phyloP scores from a whole-genome alignment of 2,113 vertebrate species.

The Heloderma charlesbogerti region DNA sequence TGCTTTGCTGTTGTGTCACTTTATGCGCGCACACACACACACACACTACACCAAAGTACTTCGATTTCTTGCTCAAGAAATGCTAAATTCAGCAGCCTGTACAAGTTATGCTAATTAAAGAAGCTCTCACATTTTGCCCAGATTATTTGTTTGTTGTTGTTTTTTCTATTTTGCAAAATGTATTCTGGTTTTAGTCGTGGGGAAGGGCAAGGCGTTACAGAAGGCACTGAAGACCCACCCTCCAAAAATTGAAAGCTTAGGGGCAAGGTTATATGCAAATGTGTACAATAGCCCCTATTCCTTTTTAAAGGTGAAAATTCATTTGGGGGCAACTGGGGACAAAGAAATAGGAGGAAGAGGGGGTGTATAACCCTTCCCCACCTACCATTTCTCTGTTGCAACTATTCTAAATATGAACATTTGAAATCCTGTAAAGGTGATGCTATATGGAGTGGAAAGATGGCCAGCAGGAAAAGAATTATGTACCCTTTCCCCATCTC shows the following conservation, averaged over 20 bases:
- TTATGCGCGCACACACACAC: too few relatives aligned
- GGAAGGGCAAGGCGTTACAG: neutral
- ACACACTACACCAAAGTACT: neutral
- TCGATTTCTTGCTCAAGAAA: neutral
- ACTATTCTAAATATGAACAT: neutral
- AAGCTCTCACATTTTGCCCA: neutral
- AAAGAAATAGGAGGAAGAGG: too few relatives aligned
- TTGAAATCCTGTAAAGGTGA: neutral
- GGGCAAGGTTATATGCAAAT: neutral
- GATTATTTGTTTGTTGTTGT: neutral
- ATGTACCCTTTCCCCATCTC: too few relatives aligned
- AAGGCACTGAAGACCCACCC: neutral
- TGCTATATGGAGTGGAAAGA: neutral
- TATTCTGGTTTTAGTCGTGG: neutral
- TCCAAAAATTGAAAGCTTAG: neutral
- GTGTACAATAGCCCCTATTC: neutral
- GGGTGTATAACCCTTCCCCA: neutral
- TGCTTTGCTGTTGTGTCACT: too few relatives aligned
- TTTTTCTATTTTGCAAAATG: neutral
- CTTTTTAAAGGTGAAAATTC: too few relatives aligned
- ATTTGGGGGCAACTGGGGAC: neutral
- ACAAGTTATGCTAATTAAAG: neutral
- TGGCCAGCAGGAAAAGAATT: neutral
- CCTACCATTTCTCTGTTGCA: neutral
- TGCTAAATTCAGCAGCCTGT: neutral